Conservation (phyloP, 2,797 vertebrate genomes). For the Diplodus puntazzo region DNA sequence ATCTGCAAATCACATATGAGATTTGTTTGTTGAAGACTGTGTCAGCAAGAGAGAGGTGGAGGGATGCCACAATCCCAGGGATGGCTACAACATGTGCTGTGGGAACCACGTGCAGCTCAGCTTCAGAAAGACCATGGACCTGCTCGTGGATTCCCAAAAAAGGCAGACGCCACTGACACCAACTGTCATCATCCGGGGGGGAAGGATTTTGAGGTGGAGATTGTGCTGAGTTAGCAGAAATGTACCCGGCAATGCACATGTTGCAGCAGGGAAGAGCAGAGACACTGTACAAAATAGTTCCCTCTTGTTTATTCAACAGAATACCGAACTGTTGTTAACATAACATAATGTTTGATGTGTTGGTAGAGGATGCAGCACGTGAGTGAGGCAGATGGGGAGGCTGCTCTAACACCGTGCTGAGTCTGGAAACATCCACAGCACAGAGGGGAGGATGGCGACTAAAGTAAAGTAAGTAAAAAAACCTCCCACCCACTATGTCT, state of each 20-base stretch:
- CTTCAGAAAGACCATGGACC: neutral
- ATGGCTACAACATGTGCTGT: slow-evolving; percentile 49
- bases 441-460: slow-evolving; percentile 17
- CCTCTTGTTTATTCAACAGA: slow-evolving; percentile 9
- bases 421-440: slow-evolving; percentile 44
- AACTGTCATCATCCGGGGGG: neutral
- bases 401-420: slow-evolving; percentile 17
- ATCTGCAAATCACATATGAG: slow-evolving; percentile 38
- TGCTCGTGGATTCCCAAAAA: neutral
- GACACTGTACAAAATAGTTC: neutral
- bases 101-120: slow-evolving; percentile 36
- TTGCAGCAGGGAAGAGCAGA: neutral
- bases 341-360: slow-evolving; percentile 5
- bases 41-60: slow-evolving; percentile 31
- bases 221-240: slow-evolving; percentile 10
- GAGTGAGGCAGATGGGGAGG: neutral
- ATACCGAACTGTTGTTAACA: neutral
- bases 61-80: slow-evolving; percentile 22
- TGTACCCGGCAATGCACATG: slow-evolving; percentile 5
- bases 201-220: slow-evolving; percentile 17
- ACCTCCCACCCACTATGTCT: neutral
- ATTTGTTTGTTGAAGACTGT: slow-evolving; percentile 5
- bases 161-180: slow-evolving; percentile 2
- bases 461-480: slow-evolving; percentile 22
- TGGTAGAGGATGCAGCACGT: slow-evolving; percentile 31